Conservation (phyloP, 2,113 vertebrate genomes). For the Solenodon paradoxus region DNA sequence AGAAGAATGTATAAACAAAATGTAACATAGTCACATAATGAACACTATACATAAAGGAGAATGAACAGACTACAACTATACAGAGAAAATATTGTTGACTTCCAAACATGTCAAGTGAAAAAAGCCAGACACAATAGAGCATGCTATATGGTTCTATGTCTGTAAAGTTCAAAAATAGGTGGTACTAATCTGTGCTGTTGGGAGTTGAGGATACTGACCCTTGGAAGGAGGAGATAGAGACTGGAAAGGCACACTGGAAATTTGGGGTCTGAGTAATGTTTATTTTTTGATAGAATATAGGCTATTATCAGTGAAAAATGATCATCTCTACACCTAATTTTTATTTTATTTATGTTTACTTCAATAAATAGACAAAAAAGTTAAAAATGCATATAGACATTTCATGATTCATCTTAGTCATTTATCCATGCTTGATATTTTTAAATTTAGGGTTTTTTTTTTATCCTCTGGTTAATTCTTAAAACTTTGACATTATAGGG, state of each 20-base stretch:
- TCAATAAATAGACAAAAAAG: not conserved
- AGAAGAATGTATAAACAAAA: not conserved
- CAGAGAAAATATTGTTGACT: not conserved
- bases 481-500: not conserved
- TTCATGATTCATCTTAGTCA: not conserved
- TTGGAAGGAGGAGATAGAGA: not conserved
- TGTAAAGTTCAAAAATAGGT: not conserved
- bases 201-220: not conserved
- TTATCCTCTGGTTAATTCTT: not conserved
- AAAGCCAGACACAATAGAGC: not conserved
- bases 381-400: not conserved
- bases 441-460: not conserved
- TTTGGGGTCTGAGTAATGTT: not conserved
- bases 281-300: not conserved
- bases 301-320: not conserved
- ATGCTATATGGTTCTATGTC: not conserved
- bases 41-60: not conserved
- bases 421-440: not conserved
- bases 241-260: accelerated
- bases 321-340: not conserved
- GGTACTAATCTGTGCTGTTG: not conserved
- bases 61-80: not conserved
- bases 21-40: not conserved
- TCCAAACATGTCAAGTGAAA: not conserved
- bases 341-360: not conserved